A percentile compares a stretch with the other conserved stretches of the same genome.
Evolutionary conservation across 2,113 vertebrate species (phyloP).

Genomic region (Sciurus niger): DNA sequence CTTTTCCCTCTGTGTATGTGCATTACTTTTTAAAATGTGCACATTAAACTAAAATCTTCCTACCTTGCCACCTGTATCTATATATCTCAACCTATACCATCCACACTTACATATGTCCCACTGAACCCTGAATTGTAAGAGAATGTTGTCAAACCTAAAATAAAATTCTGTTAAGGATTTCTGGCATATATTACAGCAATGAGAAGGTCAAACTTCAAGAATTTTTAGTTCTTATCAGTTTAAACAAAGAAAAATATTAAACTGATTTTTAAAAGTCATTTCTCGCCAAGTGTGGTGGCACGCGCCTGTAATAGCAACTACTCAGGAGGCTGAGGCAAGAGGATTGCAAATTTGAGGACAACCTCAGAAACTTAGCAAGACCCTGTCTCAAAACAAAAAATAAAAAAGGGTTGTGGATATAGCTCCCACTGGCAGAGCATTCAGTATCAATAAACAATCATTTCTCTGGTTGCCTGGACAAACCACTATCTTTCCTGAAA

Average conservation of each 20-base stretch:
- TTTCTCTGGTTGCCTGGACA: neutral
- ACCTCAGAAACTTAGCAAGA: too few relatives aligned
- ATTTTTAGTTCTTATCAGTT: neutral
- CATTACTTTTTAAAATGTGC: neutral
- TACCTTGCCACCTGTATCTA: neutral
- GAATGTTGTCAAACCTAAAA: neutral
- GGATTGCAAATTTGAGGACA: too few relatives aligned
- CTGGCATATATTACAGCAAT: neutral
- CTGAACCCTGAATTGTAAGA: neutral
- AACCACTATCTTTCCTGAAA: neutral
- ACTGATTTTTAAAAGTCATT: neutral
- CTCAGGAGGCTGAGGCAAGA: too few relatives aligned
- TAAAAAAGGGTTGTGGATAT: too few relatives aligned
- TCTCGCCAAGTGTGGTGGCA: neutral
- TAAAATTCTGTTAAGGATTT: neutral
- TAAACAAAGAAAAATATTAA: conserved; percentile 27
- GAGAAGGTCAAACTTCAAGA: conserved; percentile 7
- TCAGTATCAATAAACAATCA: neutral
- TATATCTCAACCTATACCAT: neutral
- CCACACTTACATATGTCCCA: neutral
- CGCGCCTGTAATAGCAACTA: too few relatives aligned
- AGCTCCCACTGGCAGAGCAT: too few relatives aligned
- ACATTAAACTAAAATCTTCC: neutral
- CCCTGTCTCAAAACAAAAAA: too few relatives aligned
- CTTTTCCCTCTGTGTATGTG: neutral